phyloP scores from a whole-genome alignment of 2,113 vertebrate genomes.

The Thryonomys swinderianus region DNA sequence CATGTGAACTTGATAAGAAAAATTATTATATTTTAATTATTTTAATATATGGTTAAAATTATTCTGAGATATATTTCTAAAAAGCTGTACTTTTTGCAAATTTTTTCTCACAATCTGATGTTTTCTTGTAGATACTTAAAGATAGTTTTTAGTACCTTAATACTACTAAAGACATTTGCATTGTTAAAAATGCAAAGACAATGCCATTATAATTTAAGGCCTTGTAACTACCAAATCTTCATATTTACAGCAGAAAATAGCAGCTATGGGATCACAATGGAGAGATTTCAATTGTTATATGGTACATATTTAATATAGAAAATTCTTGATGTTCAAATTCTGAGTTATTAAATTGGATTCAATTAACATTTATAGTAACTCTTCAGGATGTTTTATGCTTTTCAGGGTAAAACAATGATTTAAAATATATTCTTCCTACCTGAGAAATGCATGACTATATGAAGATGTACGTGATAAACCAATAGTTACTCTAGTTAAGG shows the following conservation, averaged over 20 bases:
- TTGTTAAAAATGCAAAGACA: background rate
- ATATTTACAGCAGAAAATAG: constrained; percentile 28
- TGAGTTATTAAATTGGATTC: constrained; percentile 64
- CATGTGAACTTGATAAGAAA: constrained; percentile 49
- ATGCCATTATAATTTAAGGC: background rate
- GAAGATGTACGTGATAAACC: background rate
- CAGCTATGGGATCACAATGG: background rate
- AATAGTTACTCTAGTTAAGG: background rate
- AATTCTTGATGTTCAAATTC: constrained; percentile 55
- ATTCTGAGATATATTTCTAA: background rate
- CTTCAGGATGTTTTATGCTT: background rate
- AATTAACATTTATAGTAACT: constrained; percentile 52
- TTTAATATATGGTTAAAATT: constrained; percentile 66
- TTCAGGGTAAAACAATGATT: background rate
- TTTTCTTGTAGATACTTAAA: constrained; percentile 39
- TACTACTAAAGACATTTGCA: constrained; percentile 21
- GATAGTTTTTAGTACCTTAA: background rate
- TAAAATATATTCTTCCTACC: constrained; percentile 9
- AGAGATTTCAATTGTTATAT: constrained; percentile 42
- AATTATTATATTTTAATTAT: constrained; percentile 22
- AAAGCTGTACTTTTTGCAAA: background rate
- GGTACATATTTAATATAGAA: constrained; percentile 13
- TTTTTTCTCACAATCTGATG: background rate
- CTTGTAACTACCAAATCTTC: constrained; percentile 35
- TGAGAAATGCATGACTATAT: background rate